Percentiles rank a stretch among this genome's conserved stretches.
Conservation (phyloP, 2,888 invertebrate genomes). For the Odiellus spinosus region DNA sequence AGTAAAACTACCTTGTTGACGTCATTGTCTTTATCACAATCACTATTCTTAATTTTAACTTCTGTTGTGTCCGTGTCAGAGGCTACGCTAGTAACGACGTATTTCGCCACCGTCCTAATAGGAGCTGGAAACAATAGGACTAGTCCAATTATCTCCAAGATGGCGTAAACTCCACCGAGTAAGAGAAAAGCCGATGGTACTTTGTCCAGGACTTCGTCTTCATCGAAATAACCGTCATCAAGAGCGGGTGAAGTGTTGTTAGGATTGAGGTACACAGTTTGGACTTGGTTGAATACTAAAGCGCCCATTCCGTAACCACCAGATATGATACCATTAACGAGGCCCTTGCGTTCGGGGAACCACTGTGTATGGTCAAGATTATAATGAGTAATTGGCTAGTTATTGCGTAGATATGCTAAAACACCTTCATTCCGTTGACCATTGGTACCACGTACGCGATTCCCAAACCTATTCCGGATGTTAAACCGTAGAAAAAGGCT, state of each 20-base stretch:
- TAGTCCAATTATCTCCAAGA: slow-evolving; percentile 25
- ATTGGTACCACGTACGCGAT: neutral
- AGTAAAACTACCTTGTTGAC: no score
- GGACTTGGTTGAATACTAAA: slow-evolving; percentile 29
- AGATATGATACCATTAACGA: slow-evolving; percentile 30
- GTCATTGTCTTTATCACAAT: neutral
- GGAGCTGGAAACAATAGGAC: slow-evolving; percentile 20
- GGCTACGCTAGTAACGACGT: no score
- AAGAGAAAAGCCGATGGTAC: slow-evolving; percentile 27
- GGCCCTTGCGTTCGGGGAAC: slow-evolving; percentile 28
- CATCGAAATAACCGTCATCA: slow-evolving; percentile 23
- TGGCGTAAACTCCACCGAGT: slow-evolving; percentile 24
- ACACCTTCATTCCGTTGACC: neutral
- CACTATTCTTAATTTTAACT: no score
- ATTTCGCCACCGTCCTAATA: neutral
- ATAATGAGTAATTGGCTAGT: no score
- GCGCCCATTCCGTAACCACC: slow-evolving; percentile 31
- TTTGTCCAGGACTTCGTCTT: slow-evolving; percentile 23
- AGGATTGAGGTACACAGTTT: slow-evolving; percentile 31
- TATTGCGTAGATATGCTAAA: no score
- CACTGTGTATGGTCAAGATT: slow-evolving; percentile 23
- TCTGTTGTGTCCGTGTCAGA: no score
- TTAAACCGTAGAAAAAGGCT: neutral
- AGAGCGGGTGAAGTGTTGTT: slow-evolving; percentile 23
- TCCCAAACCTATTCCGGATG: neutral